A percentile compares a stretch with the other conserved stretches of the same genome.
These are phyloP conservation scores for Zaprionus davidi DNA, from an alignment of 1,140 invertebrate species.

Conservation along the genomic window DNA sequence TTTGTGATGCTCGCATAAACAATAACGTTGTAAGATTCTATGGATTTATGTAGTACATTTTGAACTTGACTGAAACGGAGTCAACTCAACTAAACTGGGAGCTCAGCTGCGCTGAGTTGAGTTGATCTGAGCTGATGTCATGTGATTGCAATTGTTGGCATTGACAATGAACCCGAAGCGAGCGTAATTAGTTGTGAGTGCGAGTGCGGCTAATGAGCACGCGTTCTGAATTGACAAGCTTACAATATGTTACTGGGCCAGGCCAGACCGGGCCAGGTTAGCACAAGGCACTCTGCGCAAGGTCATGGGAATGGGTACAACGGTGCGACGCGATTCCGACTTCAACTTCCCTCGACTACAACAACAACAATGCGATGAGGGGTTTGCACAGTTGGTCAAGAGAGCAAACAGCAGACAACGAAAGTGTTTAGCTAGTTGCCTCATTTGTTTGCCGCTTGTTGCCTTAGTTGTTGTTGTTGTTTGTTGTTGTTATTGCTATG, in stretches of 20 bases:
- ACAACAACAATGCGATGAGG: conserved; percentile 1
- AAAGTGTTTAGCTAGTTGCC: conserved; percentile 66
- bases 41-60: conserved; percentile 29
- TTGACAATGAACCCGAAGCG: conserved; percentile 69
- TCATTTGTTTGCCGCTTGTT: conserved; percentile 46
- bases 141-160: conserved; percentile 75
- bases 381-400: conserved; percentile 73
- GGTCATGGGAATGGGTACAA: conserved; percentile 71
- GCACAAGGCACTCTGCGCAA: conserved; percentile 46
- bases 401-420: conserved; percentile 66
- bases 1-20: conserved; percentile 34
- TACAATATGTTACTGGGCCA: conserved; percentile 18
- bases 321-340: conserved; percentile 17
- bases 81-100: conserved; percentile 6
- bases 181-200: conserved; percentile 67
- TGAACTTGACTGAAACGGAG: conserved; percentile 12
- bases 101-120: conserved; percentile 7
- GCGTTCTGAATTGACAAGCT: conserved; percentile 47
- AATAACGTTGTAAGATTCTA: conserved; percentile 24
- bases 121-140: conserved; percentile 59
- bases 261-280: neutral
- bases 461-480: neutral
- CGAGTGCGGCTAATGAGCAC: conserved; percentile 47
- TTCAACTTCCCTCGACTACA: conserved; percentile 9
- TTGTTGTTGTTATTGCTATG: neutral